Evolutionary conservation across 2,888 invertebrate genomes (phyloP), one percentile per base, ranked within the genome.

Genomic region (Eumerus sabulonum): DNA sequence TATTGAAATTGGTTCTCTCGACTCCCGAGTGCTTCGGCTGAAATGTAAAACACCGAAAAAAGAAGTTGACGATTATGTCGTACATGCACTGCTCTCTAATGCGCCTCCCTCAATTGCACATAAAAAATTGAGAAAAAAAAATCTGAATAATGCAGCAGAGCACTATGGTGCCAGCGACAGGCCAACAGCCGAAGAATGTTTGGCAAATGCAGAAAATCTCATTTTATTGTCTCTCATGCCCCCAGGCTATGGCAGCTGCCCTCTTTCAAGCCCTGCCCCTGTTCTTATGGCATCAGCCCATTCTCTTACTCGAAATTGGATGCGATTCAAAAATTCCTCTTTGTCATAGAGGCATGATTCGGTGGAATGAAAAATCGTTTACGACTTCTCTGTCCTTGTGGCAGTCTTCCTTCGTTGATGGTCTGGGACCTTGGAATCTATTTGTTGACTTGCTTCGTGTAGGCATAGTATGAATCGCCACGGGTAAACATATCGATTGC

Each of bases 281-380:
- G 27, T 27, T 27, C 2, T 53, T 14, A 19, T 9, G 53, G 5
- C 11, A 7, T 13, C 11, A 11, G 1, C 11, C 17, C 27, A 17
- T 35, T 17, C 16, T 67, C 54, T 47, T 70, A 16, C 42, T 38
- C 13, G 7, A 54, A 71, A 71, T 76, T 76, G 76, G 76, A 76
- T 76, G 70, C 70, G 64, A 76, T 64, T 76, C 76, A 76, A 76
- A 76, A n/a, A n/a, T n/a, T n/a, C n/a, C n/a, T 27, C 70, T 76
- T 60, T 64, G 59, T 76, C 64, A 63, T 27, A 27, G 16, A 56
- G 60, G 13, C 54, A 51, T 47, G n/a, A 13, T 27, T 27, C 27
- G 27, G 40, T n/a, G 36, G 40, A 59, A 12, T 9, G 47, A 70
- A 53, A 27, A 54, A n/a, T 56, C 50, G 17, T 54, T 60, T 73